phyloP scores from a whole-genome alignment of 2,113 vertebrate genomes.

The Solenodon paradoxus region DNA sequence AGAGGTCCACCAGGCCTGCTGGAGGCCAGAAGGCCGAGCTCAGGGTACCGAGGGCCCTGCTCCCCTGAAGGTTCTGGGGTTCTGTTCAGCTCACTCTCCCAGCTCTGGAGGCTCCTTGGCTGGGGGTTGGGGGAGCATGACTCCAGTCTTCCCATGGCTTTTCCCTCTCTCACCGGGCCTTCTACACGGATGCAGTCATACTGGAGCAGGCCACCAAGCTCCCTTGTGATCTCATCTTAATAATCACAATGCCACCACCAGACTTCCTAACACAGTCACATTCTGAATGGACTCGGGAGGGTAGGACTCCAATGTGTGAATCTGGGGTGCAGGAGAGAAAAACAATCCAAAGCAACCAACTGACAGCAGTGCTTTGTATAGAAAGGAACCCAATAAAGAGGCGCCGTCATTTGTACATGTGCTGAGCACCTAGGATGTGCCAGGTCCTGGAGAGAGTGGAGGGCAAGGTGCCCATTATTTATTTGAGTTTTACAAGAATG shows the following conservation, averaged over 20 bases:
- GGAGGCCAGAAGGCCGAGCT: background rate
- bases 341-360: no score
- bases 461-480: background rate
- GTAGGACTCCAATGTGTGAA: background rate
- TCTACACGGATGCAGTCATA: background rate
- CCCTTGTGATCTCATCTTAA: background rate
- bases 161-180: background rate
- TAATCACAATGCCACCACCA: background rate
- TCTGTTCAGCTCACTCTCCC: no score
- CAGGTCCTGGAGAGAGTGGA: background rate
- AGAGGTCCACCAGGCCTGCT: background rate
- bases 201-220: no score
- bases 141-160: background rate
- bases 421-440: background rate
- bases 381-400: no score
- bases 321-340: no score
- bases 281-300: background rate
- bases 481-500: background rate
- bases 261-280: background rate
- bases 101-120: background rate
- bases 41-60: background rate
- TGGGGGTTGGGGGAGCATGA: background rate
- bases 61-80: background rate
- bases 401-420: no score
- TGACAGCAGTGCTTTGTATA: background rate